phyloP scores from a whole-genome alignment of 2,113 vertebrate species.

The Tachysurus fulvidraco region DNA sequence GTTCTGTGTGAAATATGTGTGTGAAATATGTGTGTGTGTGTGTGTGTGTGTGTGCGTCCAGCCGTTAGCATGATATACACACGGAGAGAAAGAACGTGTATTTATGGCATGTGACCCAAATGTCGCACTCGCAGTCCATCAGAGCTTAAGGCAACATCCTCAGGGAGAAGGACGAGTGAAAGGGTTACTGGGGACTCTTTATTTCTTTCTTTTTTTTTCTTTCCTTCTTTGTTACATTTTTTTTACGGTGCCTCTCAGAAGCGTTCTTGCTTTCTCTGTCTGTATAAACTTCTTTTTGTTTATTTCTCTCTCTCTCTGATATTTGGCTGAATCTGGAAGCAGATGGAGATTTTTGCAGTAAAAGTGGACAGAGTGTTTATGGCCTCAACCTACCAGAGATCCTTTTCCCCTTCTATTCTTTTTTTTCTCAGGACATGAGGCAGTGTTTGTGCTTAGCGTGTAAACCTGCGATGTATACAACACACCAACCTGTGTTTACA shows the following conservation, averaged over 20 bases:
- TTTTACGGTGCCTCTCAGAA: neutral
- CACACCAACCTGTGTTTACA: conserved; percentile 26
- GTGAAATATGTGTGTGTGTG: too few relatives aligned
- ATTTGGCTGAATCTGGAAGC: conserved; percentile 21
- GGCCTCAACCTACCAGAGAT: conserved; percentile 21
- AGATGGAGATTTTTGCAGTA: conserved; percentile 32
- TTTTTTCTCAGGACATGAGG: conserved; percentile 11
- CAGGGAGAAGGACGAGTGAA: neutral
- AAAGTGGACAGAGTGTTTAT: conserved; percentile 41
- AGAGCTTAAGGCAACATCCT: neutral
- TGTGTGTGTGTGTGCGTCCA: neutral
- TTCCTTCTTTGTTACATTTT: neutral
- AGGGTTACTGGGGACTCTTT: neutral
- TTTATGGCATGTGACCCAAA: conserved; percentile 6
- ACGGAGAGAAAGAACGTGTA: neutral
- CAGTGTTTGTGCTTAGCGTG: conserved; percentile 23
- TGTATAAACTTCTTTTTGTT: neutral
- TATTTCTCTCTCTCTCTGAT: neutral
- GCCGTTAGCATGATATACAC: neutral
- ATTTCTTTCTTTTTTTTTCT: neutral
- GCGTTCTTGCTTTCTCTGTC: neutral
- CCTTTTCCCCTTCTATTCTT: neutral
- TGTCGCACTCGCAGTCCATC: neutral
- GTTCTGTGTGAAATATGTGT: neutral
- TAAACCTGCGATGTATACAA: neutral